Evolutionary conservation across 2,888 invertebrate species (phyloP), one percentile per base, ranked within the genome.

Genomic region (Odontocerum albicorne): DNA sequence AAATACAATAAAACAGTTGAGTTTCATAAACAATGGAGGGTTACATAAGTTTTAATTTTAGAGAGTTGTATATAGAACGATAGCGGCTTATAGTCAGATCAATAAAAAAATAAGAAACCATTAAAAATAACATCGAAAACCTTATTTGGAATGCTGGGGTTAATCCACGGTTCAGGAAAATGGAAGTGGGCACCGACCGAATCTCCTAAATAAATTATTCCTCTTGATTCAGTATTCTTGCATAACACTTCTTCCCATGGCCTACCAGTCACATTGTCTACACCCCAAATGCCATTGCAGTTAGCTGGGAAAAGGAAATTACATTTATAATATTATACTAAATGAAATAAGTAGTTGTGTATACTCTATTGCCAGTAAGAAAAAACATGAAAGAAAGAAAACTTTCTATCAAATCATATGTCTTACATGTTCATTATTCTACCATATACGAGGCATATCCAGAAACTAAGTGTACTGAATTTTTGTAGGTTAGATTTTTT

Each of bases 111-210:
- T n/a, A n/a, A n/a, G n/a, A n/a, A n/a, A n/a, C n/a, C n/a, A n/a
- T n/a, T n/a, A n/a, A n/a, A n/a, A n/a, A n/a, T n/a, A n/a, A n/a
- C n/a, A n/a, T n/a, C n/a, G n/a, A 38, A 43, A 16, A 71, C 72
- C 62, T 63, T 60, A 31, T 63, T 62, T n/a, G 70, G 62, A 3
- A 66, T 63, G 12, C 63, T 63, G 2, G 75, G 68, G 59, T 72
- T 71, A 15, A 77, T 66, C 69, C 69, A 78, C 20, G 72, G 66
- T 47, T 70, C 67, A 1, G 79, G 77, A 44, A 75, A 67, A 60
- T 77, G 76, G 59, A 79, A 78, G 64, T 78, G 77, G 2, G 77
- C 77, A 4, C 73, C 71, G 13, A 76, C 70, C 1, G 79, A 79
- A 64, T 78, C 79, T 1, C 69, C 68, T 43, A 69, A 57, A 45